A percentile compares a stretch with the other conserved stretches of the same genome.
phyloP scores from a whole-genome alignment of 2,888 invertebrate species.

The Nephrotoma guestfalica region DNA sequence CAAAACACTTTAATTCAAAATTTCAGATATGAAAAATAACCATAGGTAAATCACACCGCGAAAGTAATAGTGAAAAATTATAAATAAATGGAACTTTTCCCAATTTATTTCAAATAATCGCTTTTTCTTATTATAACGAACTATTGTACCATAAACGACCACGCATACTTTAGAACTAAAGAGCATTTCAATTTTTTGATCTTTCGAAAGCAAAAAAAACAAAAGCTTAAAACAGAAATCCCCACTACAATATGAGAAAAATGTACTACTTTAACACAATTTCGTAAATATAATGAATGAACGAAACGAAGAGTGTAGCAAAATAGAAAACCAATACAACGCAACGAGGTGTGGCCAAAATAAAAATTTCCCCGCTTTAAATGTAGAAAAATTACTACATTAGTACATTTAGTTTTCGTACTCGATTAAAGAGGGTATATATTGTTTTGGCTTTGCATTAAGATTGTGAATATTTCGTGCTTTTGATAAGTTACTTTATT shows the following conservation, averaged over 20 bases:
- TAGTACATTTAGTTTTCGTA: neutral
- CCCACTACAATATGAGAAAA: neutral
- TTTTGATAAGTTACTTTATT: neutral
- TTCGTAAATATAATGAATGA: neutral
- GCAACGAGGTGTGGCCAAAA: neutral
- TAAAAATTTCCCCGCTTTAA: neutral
- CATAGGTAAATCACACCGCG: neutral
- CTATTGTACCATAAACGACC: constrained; percentile 20
- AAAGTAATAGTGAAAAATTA: neutral
- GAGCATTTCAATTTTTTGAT: neutral
- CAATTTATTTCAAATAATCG: neutral
- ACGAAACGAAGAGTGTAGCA: neutral
- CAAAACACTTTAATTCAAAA: neutral
- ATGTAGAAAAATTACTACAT: neutral
- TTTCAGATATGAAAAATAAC: neutral
- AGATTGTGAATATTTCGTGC: neutral
- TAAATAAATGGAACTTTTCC: neutral
- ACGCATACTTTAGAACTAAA: constrained; percentile 26
- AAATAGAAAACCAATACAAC: neutral
- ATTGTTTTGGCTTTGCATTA: neutral
- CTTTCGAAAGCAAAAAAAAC: neutral
- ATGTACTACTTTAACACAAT: neutral
- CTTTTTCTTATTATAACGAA: neutral
- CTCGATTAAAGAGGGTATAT: neutral
- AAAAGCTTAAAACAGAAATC: neutral